Evolutionary conservation across 2,888 invertebrate genomes (phyloP).

Genomic region (Lottia scabra): DNA sequence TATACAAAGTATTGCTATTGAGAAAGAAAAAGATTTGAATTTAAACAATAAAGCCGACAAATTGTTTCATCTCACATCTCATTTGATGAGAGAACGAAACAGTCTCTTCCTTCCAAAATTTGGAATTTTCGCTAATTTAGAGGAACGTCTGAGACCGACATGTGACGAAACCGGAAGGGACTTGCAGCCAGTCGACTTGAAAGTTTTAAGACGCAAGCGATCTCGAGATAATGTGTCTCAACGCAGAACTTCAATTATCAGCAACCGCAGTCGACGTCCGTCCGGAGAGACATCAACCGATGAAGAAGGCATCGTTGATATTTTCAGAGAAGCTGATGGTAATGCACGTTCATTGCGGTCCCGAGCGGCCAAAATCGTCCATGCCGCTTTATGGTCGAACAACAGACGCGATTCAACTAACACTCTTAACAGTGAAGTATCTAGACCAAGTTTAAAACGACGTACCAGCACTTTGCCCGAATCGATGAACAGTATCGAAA

Average conservation of each 20-base stretch:
- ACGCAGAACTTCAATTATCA: background rate
- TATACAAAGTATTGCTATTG: background rate
- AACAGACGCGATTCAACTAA: background rate
- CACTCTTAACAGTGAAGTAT: too few relatives aligned
- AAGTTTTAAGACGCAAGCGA: background rate
- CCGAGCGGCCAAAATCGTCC: background rate
- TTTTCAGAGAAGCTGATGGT: background rate
- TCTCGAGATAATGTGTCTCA: background rate
- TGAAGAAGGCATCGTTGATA: background rate
- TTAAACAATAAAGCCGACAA: background rate
- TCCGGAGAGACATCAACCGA: background rate
- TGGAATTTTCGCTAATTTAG: conserved; percentile 10
- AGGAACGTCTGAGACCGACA: background rate
- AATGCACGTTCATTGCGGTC: background rate
- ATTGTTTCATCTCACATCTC: background rate
- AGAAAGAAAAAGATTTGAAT: background rate
- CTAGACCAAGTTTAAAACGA: background rate
- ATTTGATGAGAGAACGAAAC: background rate
- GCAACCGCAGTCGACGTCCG: background rate
- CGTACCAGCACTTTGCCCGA: background rate
- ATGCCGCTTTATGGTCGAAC: background rate
- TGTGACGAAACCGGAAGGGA: background rate
- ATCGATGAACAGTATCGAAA: background rate
- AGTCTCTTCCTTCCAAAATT: background rate
- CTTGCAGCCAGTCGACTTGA: background rate